These are phyloP conservation scores for Caranx melampygus DNA, from an alignment of 2,113 vertebrate species.

Conservation along the genomic window DNA sequence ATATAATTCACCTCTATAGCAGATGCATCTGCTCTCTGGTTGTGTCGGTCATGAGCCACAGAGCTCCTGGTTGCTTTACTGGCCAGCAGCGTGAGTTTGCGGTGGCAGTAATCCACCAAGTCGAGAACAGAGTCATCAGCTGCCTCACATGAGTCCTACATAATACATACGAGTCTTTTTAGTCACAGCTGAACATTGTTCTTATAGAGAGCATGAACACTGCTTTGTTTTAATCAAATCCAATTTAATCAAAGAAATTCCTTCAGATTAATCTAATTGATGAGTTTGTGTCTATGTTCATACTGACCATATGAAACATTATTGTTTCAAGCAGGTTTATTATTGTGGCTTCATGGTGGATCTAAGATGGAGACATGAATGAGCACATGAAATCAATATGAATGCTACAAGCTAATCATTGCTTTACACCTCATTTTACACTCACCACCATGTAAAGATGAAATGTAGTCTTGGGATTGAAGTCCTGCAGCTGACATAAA, in stretches of 20 bases:
- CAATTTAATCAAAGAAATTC: conserved; percentile 2
- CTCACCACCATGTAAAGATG: conserved; percentile 96
- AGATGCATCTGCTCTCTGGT: conserved; percentile 47
- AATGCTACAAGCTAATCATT: not conserved
- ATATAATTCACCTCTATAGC: conserved; percentile 76
- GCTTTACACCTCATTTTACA: conserved; percentile 28
- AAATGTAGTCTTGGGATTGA: conserved; percentile 91
- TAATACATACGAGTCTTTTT: not conserved
- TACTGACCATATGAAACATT: conserved; percentile 91
- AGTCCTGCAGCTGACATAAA: conserved; percentile 91
- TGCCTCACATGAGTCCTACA: conserved; percentile 92
- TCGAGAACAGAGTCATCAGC: conserved; percentile 90
- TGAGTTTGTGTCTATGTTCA: not conserved
- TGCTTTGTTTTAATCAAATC: not conserved
- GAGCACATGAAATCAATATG: not conserved
- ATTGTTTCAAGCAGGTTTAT: conserved; percentile 95
- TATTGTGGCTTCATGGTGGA: conserved; percentile 93
- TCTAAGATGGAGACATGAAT: conserved; percentile 75
- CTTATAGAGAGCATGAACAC: not conserved
- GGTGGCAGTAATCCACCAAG: conserved; percentile 95
- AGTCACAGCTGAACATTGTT: not conserved
- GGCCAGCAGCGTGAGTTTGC: conserved; percentile 90
- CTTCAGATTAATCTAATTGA: not conserved
- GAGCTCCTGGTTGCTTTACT: conserved; percentile 63
- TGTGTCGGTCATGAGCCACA: conserved; percentile 19